These are phyloP conservation scores for Enteromius fasciolatus DNA, from an alignment of 2,797 vertebrate species.

Conservation along the genomic window DNA sequence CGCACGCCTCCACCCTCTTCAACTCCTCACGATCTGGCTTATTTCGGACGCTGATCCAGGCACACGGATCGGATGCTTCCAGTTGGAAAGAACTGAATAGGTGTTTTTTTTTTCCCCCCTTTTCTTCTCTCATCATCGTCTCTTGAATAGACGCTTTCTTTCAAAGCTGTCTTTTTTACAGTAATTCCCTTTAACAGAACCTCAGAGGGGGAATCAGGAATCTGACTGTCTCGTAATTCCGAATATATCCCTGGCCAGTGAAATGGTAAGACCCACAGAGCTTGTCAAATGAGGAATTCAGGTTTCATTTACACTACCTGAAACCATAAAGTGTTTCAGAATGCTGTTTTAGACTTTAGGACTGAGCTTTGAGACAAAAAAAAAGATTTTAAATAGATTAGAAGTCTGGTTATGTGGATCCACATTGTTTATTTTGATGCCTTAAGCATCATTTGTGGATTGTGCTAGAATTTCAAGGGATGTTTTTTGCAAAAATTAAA, in stretches of 20 bases:
- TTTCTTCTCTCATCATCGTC: slow-evolving; percentile 36
- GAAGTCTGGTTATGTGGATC: neutral
- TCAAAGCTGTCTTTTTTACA: slow-evolving; percentile 72
- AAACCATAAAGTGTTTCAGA: slow-evolving; percentile 16
- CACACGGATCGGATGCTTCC: slow-evolving; percentile 77
- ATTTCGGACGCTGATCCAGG: slow-evolving; percentile 75
- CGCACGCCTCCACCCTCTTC: slow-evolving; percentile 58
- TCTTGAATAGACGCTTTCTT: slow-evolving; percentile 73
- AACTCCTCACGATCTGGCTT: slow-evolving; percentile 68
- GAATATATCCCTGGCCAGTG: slow-evolving; percentile 49
- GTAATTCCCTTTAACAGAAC: slow-evolving; percentile 69
- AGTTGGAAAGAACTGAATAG: slow-evolving; percentile 73
- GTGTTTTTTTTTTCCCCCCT: slow-evolving; percentile 18
- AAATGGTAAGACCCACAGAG: slow-evolving; percentile 43
- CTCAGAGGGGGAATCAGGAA: slow-evolving; percentile 52
- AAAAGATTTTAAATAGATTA: slow-evolving; percentile 1
- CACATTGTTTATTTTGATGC: slow-evolving; percentile 2
- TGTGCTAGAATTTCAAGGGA: neutral
- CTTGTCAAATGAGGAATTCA: slow-evolving; percentile 28
- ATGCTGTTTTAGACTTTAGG: neutral
- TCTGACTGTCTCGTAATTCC: slow-evolving; percentile 56
- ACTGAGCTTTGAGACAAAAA: neutral
- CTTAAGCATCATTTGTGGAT: neutral
- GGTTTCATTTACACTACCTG: slow-evolving; percentile 22
- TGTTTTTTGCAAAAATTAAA: neutral